A percentile compares a stretch with the other conserved stretches of the same genome.
Conservation (phyloP, 1,140 invertebrate species). For the Papilio glaucus region DNA sequence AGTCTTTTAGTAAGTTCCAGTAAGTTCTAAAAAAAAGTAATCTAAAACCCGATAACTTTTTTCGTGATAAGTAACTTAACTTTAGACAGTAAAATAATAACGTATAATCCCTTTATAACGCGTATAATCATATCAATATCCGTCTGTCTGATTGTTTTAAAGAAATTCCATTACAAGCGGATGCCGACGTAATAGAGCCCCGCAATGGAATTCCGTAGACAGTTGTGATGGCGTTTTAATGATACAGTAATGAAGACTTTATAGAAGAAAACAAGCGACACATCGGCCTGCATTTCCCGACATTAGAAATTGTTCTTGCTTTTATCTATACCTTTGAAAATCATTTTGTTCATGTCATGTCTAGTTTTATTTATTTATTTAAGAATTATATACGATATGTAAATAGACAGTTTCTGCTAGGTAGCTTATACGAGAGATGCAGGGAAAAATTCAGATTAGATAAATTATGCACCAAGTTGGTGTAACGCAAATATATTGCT, state of each 20-base stretch:
- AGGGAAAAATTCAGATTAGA: too few relatives aligned
- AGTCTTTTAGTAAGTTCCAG: too few relatives aligned
- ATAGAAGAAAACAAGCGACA: conserved; percentile 9
- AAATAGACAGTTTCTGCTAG: too few relatives aligned
- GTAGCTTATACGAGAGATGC: too few relatives aligned
- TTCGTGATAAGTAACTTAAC: too few relatives aligned
- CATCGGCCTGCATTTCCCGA: background rate
- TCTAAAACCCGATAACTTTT: too few relatives aligned
- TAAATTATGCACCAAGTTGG: too few relatives aligned
- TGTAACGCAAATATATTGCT: too few relatives aligned
- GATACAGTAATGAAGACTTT: conserved; percentile 1
- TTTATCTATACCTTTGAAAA: background rate
- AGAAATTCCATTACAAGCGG: background rate
- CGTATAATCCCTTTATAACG: background rate
- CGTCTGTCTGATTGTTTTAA: background rate
- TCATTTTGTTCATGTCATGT: background rate
- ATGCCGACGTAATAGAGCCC: background rate
- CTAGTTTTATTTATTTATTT: too few relatives aligned
- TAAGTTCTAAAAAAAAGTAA: too few relatives aligned
- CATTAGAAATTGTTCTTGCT: conserved; percentile 15
- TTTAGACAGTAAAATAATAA: background rate
- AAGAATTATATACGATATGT: too few relatives aligned
- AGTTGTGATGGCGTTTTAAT: conserved; percentile 31
- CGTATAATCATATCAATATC: background rate
- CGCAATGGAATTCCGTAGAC: conserved; percentile 11